A percentile compares a stretch with the other conserved stretches of the same genome.
Evolutionary conservation across 2,113 vertebrate genomes (phyloP).

Genomic region (Notiomystis cincta): DNA sequence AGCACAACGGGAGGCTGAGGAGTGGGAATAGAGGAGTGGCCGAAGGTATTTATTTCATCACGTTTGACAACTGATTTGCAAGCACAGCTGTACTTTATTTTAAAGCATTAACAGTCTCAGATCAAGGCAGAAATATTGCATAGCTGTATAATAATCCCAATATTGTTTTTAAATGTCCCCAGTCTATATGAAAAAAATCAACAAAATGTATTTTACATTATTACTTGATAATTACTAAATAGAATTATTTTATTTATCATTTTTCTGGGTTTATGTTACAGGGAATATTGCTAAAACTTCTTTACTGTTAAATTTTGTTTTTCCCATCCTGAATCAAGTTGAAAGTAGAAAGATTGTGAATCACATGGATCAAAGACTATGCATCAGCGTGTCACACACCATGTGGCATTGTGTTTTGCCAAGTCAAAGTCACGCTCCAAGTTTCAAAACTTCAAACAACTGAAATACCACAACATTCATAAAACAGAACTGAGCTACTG

Average conservation of each 20-base stretch:
- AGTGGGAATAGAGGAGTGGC: not conserved
- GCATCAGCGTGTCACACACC: conserved; percentile 71
- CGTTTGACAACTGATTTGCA: not conserved
- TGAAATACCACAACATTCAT: conserved; percentile 93
- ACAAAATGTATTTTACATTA: not conserved
- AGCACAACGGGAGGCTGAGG: not conserved
- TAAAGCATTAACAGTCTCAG: not conserved
- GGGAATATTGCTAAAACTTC: not conserved
- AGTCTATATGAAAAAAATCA: not conserved
- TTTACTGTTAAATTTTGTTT: not conserved
- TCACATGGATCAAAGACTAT: conserved; percentile 55
- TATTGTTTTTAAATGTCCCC: not conserved
- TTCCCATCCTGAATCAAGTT: not conserved
- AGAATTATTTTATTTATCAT: not conserved
- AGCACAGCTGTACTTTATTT: not conserved
- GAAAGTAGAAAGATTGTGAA: conserved; percentile 16
- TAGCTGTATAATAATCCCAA: not conserved
- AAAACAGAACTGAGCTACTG: conserved; percentile 94
- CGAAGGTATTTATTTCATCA: not conserved
- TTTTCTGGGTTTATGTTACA: not conserved
- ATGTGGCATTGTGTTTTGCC: conserved; percentile 81
- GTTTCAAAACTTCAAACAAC: conserved; percentile 90
- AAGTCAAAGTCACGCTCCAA: conserved; percentile 82
- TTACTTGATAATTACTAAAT: not conserved
- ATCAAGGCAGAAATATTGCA: not conserved